Evolutionary conservation across 2,113 vertebrate species (phyloP), one percentile per base, ranked within the genome.

Genomic region (Amia ocellicauda): DNA sequence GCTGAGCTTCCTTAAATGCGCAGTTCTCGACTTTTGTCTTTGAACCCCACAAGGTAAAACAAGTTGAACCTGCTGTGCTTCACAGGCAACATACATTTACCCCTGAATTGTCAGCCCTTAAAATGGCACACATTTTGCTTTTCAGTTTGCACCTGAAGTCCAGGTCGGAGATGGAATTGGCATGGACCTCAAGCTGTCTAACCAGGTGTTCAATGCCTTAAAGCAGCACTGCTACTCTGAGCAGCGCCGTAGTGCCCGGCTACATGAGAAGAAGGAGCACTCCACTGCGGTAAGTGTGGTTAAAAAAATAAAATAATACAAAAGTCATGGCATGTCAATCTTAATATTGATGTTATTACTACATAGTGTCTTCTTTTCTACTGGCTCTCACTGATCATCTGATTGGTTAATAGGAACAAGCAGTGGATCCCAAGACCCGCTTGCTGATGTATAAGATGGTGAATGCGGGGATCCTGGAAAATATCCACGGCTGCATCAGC

Each of bases 401-500:
- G 45, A n/a, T 54, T 24, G 11, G 24, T 24, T 54, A 14, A 4
- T 68, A 99, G 97, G 97, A 98, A 76, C 98, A 99, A 89, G 97
- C 94, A 27, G 93, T 99, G 70, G 97, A 99, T 82, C 89, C 94
- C 55, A 95, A 91, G 79, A 99, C 97, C 1, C 94, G 97, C 56
- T 87, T 99, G 71, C 91, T 98, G 27, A 90, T 99, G 88, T 99
- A 93, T 61, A 98, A 98, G 75, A 98, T 99, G 95, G 91, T 99
- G 76, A 99, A 89, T 69, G 76, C 90, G 68, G 94, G 96, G 42
- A 78, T 93, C 63, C 68, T 99, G 82, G 97, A 99, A 66, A 94
- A 89, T 36, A 92, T 99, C 68, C 97, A 95, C 74, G 97, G 97
- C 77, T 98, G 95, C 83, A 91, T 98, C 85, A 97, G 95, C 83